Base-by-base conservation (phyloP, 2,113 vertebrate genomes). In the Cryptoleucopteryx plumbea region DNA sequence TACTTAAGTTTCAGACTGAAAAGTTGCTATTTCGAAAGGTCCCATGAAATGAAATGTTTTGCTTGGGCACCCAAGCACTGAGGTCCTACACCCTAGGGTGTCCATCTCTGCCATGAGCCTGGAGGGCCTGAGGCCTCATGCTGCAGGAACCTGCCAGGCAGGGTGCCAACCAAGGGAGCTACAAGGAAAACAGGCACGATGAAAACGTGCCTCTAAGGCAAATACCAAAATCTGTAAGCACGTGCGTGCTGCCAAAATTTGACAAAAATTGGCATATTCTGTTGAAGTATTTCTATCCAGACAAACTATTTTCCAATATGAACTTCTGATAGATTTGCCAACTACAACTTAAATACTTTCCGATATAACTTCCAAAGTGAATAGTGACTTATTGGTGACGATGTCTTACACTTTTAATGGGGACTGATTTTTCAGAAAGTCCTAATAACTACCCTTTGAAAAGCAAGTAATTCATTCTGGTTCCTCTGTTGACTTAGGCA, bases 261-360 rank as follows among this genome's bases (percentile, higher is more conserved):
- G 91, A 93, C 82, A 86, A 93, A 96, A 95, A 85, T 61, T 95
- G 95, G 93, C 96, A 94, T 87, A 90, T 93, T 68, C 74, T 80
- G 25, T 70, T 91, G 29, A 90, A 87, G 40, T 63, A 79, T 90
- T 97, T 90, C 87, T 93, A 68, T 52, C 25, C 81, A 88, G 53
- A 61, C 53, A 84, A 95, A 77, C 47, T 93, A 85, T 94, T 96
- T 93, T 96, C 93, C 82, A 77, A 15, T 82, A 75, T 45, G 81
- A 72, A 61, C 88, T 85, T 88, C 26, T 29, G 45, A 58, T 53
- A 56, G 9, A 36, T 82, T 96, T 85, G 61, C 88, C 62, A 94
- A 43, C 18, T 90, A 16, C 67, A 91, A 90, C 11, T 79, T 81
- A 42, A 73, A 53, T 55, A 87, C 36, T 93, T 96, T 94, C 80